Base-by-base conservation (phyloP, 2,797 vertebrate species). In the Myotis vivesi region DNA sequence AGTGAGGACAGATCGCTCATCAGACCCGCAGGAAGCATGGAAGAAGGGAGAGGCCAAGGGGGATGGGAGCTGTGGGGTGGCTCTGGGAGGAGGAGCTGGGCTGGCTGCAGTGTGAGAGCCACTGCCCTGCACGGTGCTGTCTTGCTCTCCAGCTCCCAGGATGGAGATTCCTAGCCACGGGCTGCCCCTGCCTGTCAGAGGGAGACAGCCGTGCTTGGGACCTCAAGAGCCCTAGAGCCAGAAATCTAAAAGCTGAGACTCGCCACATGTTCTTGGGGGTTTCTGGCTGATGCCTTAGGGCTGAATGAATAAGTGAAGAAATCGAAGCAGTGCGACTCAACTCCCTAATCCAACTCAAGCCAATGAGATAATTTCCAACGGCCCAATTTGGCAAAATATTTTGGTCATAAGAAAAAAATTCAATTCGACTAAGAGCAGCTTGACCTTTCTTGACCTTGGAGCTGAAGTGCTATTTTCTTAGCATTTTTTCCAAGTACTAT, bases 401-500 rank as follows among this genome's bases (percentile, higher is more conserved):
- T 94, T 86, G 55, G 87, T 86, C 93, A 49, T 75, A 86, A 87
- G 77, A 89, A 95, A 94, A 96, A 94, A 82, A 86, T 59, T 93
- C 92, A 85, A 94, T 91, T 92, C 95, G 46, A 69, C 49, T 86
- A 94, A 96, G 79, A 94, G 86, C 36, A 72, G 38, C 90, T 5
- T 93, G 76, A 83, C 76, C 72, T 94, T 83, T 55, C 41, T 55
- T 91, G 86, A 91, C 83, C 72, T 95, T 94, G 44, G 68, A 94
- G 89, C 28, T 53, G 7, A 92, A 79, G 62, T 73, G 16, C 55
- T 87, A 89, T 75, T 76, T 82, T 79, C 94, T 79, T 59, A 95
- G 75, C 62, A 75, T 93, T 91, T 95, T 87, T 82, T 87, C 69
- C 79, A 95, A 95, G 95, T 72, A 82, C 75, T 89, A 57, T 96